Base-by-base conservation (phyloP, 2,113 vertebrate species). In the Dolichotis patagonum region DNA sequence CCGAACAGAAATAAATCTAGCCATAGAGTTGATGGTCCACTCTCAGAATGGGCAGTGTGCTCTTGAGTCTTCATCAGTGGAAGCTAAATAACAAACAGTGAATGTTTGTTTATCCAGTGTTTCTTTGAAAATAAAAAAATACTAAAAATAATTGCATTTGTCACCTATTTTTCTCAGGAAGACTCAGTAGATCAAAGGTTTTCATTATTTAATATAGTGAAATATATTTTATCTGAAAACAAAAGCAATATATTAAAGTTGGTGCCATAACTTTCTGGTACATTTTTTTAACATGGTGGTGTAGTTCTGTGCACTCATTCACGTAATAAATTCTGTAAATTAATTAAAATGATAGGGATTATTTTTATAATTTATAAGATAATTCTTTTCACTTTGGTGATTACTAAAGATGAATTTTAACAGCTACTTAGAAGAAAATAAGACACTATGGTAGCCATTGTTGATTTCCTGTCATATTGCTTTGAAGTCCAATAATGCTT, bases 71-170 rank as follows among this genome's bases (percentile, higher is more conserved):
- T 93, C 9, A 30, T 71, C 96, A 92, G 93, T 85, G 78, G 41
- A 56, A 96, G 88, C 0, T 88, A 97, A 92, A 32, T 20, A 13
- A 85, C 88, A 82, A n/a, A 91, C 10, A 56, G 46, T 91, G 12
- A 96, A 80, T 5, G 28, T 96, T 96, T 97, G 5, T 86, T 97
- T 96, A 24, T 38, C 65, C 96, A n/a, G n/a, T 95, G 43, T 6
- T 38, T 5, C 94, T 98, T 94, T 95, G 24, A 32, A 92, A 95
- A 62, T 49, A 84, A 96, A 71, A 71, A 95, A 52, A 4, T 85
- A 20, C 54, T 24, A 85, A 54, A 89, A 84, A 41, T 73, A 54
- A 11, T 83, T 90, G 26, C 16, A 56, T 86, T 96, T 14, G 71
- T 41, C 2, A 20, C 20, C 9, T 67, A 38, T 24, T 87, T 97